These are phyloP conservation scores for Australoheros scitulus DNA, from an alignment of 2,113 vertebrate genomes.

Conservation along the genomic window DNA sequence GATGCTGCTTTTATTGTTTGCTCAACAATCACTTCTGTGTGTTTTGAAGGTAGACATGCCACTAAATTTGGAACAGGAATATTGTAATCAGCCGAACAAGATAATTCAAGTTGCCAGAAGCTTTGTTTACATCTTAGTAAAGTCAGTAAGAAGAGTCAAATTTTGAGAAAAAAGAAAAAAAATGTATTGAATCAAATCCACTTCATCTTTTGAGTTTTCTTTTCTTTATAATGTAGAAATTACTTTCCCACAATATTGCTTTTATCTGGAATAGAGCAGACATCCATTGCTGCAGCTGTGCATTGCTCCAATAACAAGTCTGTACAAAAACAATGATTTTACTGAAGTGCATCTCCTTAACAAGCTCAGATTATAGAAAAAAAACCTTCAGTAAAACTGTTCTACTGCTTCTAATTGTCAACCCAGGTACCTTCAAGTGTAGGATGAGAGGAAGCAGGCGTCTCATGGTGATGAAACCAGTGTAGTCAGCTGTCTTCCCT, in stretches of 20 bases:
- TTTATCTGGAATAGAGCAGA: neutral
- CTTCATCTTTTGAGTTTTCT: neutral
- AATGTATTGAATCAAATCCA: neutral
- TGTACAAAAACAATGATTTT: no score
- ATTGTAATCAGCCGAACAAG: no score
- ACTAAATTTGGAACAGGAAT: no score
- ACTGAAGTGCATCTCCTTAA: neutral
- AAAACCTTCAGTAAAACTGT: neutral
- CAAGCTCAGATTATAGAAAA: neutral
- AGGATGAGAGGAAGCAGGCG: slow-evolving; percentile 50
- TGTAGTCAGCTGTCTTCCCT: slow-evolving; percentile 8
- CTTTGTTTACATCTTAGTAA: no score
- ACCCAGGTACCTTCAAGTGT: slow-evolving; percentile 11
- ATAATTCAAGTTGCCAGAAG: no score
- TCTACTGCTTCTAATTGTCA: neutral
- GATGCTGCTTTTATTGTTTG: no score
- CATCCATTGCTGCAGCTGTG: no score
- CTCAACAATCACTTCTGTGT: no score
- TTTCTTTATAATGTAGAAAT: neutral
- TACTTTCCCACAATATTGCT: neutral
- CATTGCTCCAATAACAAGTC: no score
- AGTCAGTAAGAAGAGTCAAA: no score
- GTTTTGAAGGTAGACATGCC: no score
- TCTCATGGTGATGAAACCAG: slow-evolving; percentile 29
- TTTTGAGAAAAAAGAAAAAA: neutral